Evolutionary conservation across 2,113 vertebrate genomes (phyloP).

Genomic region (Vidua chalybeata): DNA sequence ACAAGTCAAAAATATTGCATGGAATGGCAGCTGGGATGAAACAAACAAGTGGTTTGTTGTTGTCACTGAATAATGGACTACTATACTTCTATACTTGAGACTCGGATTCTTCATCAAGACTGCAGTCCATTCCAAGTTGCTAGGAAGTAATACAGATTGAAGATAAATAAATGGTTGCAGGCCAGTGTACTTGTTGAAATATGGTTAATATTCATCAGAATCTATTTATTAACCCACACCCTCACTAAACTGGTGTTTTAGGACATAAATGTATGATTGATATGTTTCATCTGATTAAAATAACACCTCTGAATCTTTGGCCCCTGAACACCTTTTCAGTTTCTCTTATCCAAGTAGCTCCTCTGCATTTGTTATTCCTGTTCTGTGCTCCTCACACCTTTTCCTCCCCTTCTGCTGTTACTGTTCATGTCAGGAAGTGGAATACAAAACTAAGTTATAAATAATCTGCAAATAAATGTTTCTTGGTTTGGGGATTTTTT

Average conservation of each 20-base stretch:
- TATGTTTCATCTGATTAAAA: not conserved
- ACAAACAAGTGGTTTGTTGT: conserved; percentile 28
- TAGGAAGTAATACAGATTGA: not conserved
- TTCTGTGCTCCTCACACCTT: not conserved
- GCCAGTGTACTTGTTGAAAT: not conserved
- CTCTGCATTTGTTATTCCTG: not conserved
- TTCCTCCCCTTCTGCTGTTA: not conserved
- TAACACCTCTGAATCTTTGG: not conserved
- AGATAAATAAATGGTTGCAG: not conserved
- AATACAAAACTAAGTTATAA: not conserved
- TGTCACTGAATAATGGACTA: not conserved
- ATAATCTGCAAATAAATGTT: not conserved
- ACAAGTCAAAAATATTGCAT: not conserved
- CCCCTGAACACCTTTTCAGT: not conserved
- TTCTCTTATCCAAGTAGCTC: not conserved
- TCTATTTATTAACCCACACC: not conserved
- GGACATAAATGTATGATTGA: not conserved
- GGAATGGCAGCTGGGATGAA: not conserved
- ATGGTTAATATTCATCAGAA: not conserved
- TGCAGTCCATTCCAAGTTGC: not conserved
- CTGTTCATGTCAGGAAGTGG: not conserved
- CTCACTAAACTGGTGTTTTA: not conserved
- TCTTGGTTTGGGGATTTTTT: not conserved
- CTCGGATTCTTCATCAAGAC: not conserved
- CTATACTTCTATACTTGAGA: not conserved